Evolutionary conservation across 2,797 vertebrate species (phyloP), one percentile per base, ranked within the genome.

Genomic region (Coccyzus lansbergi): DNA sequence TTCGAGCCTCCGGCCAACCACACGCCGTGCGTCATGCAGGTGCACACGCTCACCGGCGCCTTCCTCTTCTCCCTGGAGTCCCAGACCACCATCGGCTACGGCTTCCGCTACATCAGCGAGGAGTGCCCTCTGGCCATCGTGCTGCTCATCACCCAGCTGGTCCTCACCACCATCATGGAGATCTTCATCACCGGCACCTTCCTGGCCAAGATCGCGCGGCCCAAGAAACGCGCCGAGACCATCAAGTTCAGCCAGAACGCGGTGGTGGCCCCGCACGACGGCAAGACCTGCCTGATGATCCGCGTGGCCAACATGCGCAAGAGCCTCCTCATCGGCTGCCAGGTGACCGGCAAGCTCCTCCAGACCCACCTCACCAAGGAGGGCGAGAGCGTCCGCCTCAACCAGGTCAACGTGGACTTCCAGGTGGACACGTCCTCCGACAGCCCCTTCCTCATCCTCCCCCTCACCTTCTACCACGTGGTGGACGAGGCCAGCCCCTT

Each of bases 141-240:
- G 38, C 98, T 99, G 51, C 99, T 99, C 56, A 99, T 99, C 79
- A 97, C 98, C 31, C 99, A 99, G 97, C 98, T 99, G 49, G 99
- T 99, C 71, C 98, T 99, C 88, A 99, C 99, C 83, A 99, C 99
- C 98, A 98, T 99, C 97, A 98, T 99, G 98, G 99, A 99, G 97
- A 99, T 99, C 97, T 99, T 99, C 97, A 99, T 99, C 98, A 99
- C 99, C 0, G 99, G 99, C 49, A 99, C 99, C 34, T 99, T 99
- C 94, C 97, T 99, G 33, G 99, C 99, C 15, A 99, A 99, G 98
- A 99, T 99, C 60, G 99, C 99, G 17, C 98, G 99, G 80, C 99
- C 99, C 33, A 99, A 99, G 97, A 99, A 99, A 49, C 97, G 99
- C 2, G 99, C 99, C 0, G 99, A 98, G 98, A 99, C 99, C 33